Evolutionary conservation across 92 coral and sea anemone species (phyloP), one percentile per base, ranked within the genome.

Genomic region (Desmophyllum pertusum): DNA sequence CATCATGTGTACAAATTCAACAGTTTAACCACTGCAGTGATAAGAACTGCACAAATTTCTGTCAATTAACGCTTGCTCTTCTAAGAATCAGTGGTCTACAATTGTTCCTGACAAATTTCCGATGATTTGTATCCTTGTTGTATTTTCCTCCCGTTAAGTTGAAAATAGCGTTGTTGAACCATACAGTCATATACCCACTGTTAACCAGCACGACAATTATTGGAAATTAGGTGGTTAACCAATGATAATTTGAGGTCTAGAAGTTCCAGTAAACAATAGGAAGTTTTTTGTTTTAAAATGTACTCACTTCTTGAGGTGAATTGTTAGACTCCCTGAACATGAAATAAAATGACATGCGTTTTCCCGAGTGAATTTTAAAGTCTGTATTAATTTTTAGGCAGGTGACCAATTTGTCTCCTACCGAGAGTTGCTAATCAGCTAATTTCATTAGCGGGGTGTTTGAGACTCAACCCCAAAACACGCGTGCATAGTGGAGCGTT

Each of bases 361-460:
- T 65, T 17, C 23, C 61, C 25, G 4, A 21, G 10, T 3, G 27
- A 67, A 17, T 39, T 18, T n/a, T 21, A 10, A 7, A 25, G 51
- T n/a, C 10, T 27, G 33, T 70, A 7, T 21, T 23, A 23, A 67
- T 67, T 67, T 23, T 23, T 42, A 13, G 50, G 51, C 76, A 70
- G 75, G 76, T 70, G 76, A 52, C 18, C 23, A 41, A 42, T 42
- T 70, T 36, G 52, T 25, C 76, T 70, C 76, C 76, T 10, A 1
- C 8, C n/a, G 76, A 40, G 76, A 23, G 10, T 39, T 25, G 6
- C 41, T 70, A n/a, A 70, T 23, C 23, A 10, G 6, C 41, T 70
- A n/a, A 70, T 23, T 40, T 70, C 14, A 42, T 42, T 70, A 11
- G 53, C 17, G 9, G 76, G 30, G 52, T 38, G 73, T 67, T 67